phyloP scores from a whole-genome alignment of 2,113 vertebrate genomes.

The Speoplatyrhinus poulsoni region DNA sequence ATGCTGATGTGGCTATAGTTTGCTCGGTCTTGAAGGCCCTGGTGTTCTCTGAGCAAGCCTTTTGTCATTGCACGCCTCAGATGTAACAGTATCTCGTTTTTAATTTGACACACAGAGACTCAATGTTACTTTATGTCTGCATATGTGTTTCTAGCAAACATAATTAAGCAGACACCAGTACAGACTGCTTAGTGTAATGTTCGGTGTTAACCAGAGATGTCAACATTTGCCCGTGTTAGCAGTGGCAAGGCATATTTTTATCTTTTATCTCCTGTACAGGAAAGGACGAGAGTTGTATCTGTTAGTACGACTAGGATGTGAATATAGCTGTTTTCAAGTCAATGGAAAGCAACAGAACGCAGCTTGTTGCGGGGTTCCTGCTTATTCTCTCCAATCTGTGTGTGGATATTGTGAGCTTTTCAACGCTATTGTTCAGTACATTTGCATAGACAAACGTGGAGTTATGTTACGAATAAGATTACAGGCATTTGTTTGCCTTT shows the following conservation, averaged over 20 bases:
- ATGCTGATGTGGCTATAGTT: conserved; percentile 43
- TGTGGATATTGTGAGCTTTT: conserved; percentile 72
- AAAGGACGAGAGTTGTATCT: conserved; percentile 9
- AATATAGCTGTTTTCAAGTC: conserved; percentile 19
- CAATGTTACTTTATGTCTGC: conserved; percentile 25
- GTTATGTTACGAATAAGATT: conserved; percentile 74
- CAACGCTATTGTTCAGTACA: conserved; percentile 68
- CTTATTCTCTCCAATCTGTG: conserved; percentile 49
- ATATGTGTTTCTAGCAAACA: conserved; percentile 21
- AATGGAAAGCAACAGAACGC: conserved; percentile 49
- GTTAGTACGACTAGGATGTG: conserved; percentile 25
- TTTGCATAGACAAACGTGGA: conserved; percentile 80
- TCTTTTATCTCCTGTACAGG: conserved; percentile 9
- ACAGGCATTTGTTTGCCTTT: conserved; percentile 41
- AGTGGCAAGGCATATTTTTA: not conserved
- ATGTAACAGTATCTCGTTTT: conserved; percentile 31
- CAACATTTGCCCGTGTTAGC: not conserved
- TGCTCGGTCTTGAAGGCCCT: conserved; percentile 30
- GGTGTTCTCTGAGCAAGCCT: conserved; percentile 24
- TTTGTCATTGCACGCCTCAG: conserved; percentile 41
- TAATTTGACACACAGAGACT: conserved; percentile 21
- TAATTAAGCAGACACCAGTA: conserved; percentile 16
- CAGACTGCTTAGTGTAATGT: conserved; percentile 18
- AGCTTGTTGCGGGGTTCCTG: conserved; percentile 53
- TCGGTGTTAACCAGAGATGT: conserved; percentile 13